Evolutionary conservation across 2,113 vertebrate species (phyloP), one percentile per base, ranked within the genome.

Genomic region (western clawed frog (Xenopus tropicalis)): DNA sequence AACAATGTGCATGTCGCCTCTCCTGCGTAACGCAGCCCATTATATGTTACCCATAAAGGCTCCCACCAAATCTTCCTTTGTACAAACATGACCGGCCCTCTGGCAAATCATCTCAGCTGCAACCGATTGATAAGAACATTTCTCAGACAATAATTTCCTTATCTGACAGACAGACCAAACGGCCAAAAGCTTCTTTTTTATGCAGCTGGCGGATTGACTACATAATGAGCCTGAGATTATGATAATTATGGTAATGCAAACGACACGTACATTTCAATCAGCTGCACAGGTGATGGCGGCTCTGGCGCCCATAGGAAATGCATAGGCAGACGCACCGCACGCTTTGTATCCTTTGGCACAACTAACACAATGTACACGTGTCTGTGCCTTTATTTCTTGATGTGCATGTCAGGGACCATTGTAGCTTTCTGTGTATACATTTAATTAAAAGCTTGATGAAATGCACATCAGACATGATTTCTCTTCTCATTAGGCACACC

Each of bases 191-290:
- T 57, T 43, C 62, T 72, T 73, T 51, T 77, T 77, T 71, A 77
- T 77, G 72, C 85, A 82, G 82, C 84, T 80, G 81, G 69, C 77
- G 78, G 72, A 77, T 61, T 68, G 71, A 72, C 17, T 71, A 72
- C 78, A 77, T 70, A 83, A 80, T 71, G 77, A 71, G 66, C 80
- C 82, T 82, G 78, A 79, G 80, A 85, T 85, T 87, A 87, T 84
- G 81, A 72, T 85, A 83, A 86, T 83, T 61, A 81, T 8, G 20
- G 81, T 84, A 83, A 84, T 83, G 73, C 44, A 84, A 83, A 82
- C 80, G 70, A 77, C 51, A 81, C 80, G 78, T 78, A 81, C 77
- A 81, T 82, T 81, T 82, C 78, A 84, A 77, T 81, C 75, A 76
- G 58, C 76, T 72, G 79, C 57, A 66, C 64, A 69, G 65, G 61